Evolutionary conservation across 2,888 invertebrate species (phyloP).

Genomic region (Xestia sexstrigata): DNA sequence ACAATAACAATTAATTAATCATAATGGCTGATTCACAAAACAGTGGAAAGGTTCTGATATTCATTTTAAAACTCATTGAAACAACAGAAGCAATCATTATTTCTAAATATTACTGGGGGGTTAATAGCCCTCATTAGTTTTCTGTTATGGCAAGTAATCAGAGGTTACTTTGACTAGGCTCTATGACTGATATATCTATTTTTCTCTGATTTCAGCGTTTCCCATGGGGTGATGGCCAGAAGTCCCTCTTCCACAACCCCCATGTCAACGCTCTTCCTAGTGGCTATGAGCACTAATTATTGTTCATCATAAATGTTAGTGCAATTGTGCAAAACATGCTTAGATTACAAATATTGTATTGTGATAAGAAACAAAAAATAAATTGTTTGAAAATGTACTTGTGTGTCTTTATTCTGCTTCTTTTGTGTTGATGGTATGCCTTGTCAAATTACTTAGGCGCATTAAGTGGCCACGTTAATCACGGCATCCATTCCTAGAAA

Average conservation of each 20-base stretch:
- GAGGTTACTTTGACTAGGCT: not conserved
- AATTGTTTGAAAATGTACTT: slow-evolving; percentile 56
- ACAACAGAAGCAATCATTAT: not conserved
- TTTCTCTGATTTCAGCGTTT: slow-evolving; percentile 91
- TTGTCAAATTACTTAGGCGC: not conserved
- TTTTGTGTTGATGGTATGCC: not conserved
- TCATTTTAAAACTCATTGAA: not conserved
- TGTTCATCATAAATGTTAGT: slow-evolving; percentile 47
- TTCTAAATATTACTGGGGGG: not conserved
- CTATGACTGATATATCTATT: not conserved
- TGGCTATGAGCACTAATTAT: slow-evolving; percentile 93
- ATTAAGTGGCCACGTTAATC: not conserved
- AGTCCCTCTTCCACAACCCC: slow-evolving; percentile 96
- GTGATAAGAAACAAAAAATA: slow-evolving; percentile 76
- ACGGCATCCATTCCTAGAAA: not conserved
- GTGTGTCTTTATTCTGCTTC: not conserved
- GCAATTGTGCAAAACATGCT: slow-evolving; percentile 59
- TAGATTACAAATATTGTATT: slow-evolving; percentile 78
- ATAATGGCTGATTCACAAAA: not conserved
- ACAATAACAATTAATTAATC: not conserved
- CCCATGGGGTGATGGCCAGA: slow-evolving; percentile 98
- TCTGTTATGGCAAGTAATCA: not conserved
- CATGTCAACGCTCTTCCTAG: slow-evolving; percentile 94
- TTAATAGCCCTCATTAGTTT: not conserved
- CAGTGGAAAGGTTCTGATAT: not conserved